Evolutionary conservation across 2,888 invertebrate genomes (phyloP), one percentile per base, ranked within the genome.

Genomic region (Ariolimax columbianus): DNA sequence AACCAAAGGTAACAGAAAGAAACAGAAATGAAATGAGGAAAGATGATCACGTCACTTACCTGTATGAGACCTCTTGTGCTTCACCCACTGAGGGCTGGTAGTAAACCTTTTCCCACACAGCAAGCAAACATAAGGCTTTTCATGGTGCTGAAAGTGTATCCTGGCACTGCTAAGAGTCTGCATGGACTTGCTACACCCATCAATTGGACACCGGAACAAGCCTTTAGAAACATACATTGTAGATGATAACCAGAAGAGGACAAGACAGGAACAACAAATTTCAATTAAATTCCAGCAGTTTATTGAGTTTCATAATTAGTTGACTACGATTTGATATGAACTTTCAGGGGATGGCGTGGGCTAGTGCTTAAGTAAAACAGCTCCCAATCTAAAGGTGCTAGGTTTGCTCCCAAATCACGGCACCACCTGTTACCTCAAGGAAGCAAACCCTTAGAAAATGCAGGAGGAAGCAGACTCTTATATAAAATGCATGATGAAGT

Each of bases 121-220:
- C 38, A 51, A 30, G 40, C 86, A 86, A 6, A 79, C 75, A 79
- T 66, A 84, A 43, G 83, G 84, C 33, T 83, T 82, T 40, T 85
- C 83, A 55, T 85, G 85, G 17, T 55, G 63, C 26, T 40, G 77
- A 33, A 85, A 63, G 66, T 85, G 85, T 9, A 82, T 75, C 23
- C 82, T 43, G 30, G 85, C 85, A 77, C 59, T 82, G 47, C 81
- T 77, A 2, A 85, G 73, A 40, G 82, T 77, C 59, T 81, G 77
- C 77, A 85, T 36, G 33, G 77, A 43, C 51, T 82, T 85, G 66
- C 59, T 72, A 43, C 85, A 85, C 17, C 82, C 82, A 77, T 85
- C 85, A 33, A 85, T 72, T 70, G 85, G 85, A 43, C 85, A 85
- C 47, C 63, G 66, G 51, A 81, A 85, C 11, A 75, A 38, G 38